These are phyloP conservation scores for Tenodera sinensis DNA, from an alignment of 2,888 invertebrate species.

Conservation along the genomic window DNA sequence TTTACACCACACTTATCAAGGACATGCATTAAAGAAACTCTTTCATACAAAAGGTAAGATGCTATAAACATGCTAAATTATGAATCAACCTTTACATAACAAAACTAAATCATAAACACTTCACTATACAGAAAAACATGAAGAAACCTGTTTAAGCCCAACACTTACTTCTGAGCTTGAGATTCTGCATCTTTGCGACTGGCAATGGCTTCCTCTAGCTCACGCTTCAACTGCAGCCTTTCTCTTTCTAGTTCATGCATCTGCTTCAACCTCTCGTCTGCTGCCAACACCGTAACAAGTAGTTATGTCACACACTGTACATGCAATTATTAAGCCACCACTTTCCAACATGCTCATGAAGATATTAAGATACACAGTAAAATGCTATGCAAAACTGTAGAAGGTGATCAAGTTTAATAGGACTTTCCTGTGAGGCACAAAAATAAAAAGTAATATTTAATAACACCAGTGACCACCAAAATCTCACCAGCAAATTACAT, in stretches of 20 bases:
- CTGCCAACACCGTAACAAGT: not conserved
- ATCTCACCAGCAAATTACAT: no score
- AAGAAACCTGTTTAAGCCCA: conserved; percentile 30
- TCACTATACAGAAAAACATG: not conserved
- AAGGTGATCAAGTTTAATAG: no score
- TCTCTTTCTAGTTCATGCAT: conserved; percentile 46
- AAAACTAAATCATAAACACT: not conserved
- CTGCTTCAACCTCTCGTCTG: not conserved
- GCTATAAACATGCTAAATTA: not conserved
- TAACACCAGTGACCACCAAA: no score
- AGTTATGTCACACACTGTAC: not conserved
- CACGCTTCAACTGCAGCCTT: conserved; percentile 50
- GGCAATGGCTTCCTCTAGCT: conserved; percentile 55
- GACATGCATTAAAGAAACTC: not conserved
- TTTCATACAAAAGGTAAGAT: not conserved
- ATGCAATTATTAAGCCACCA: not conserved
- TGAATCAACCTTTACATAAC: not conserved
- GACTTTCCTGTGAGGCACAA: no score
- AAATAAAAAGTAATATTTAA: no score
- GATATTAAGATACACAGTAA: not conserved
- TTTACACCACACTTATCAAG: not conserved
- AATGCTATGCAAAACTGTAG: not conserved
- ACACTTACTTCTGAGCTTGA: conserved; percentile 55
- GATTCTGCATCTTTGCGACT: conserved; percentile 57
- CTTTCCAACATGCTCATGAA: not conserved